Percentiles rank a stretch among this genome's conserved stretches.
Evolutionary conservation across 53 echinoderm and acorn worm species (phyloP).

Genomic region (Paelopatides confundens): DNA sequence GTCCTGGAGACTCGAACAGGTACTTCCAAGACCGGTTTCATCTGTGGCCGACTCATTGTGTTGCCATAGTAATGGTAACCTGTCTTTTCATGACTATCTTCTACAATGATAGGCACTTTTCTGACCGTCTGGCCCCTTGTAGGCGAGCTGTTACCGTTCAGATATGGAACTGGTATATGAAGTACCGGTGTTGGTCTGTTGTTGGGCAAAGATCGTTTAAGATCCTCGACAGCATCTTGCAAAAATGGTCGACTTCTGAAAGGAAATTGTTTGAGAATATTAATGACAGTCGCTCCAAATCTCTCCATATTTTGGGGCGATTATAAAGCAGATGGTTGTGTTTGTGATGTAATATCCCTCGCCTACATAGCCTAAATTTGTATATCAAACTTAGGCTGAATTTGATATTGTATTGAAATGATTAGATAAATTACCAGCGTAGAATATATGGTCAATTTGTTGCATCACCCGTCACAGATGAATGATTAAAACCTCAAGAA

Average conservation of each 20-base stretch:
- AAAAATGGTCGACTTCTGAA: neutral
- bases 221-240: conserved; percentile 1
- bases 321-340: no score
- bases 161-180: neutral
- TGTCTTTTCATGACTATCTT: neutral
- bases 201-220: neutral
- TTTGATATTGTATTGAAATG: no score
- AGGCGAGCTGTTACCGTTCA: neutral
- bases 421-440: no score
- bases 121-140: neutral
- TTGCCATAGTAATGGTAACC: neutral
- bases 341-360: no score
- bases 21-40: neutral
- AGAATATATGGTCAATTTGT: no score
- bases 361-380: no score
- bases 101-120: neutral
- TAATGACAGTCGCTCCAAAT: no score
- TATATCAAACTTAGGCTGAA: no score
- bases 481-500: no score
- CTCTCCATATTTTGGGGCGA: no score
- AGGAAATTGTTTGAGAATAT: neutral
- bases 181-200: neutral
- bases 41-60: neutral
- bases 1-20: neutral
- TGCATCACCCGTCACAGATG: no score